A percentile compares a stretch with the other conserved stretches of the same genome.
Evolutionary conservation across 1,140 invertebrate species (phyloP).

Genomic region (Gryllus bimaculatus): DNA sequence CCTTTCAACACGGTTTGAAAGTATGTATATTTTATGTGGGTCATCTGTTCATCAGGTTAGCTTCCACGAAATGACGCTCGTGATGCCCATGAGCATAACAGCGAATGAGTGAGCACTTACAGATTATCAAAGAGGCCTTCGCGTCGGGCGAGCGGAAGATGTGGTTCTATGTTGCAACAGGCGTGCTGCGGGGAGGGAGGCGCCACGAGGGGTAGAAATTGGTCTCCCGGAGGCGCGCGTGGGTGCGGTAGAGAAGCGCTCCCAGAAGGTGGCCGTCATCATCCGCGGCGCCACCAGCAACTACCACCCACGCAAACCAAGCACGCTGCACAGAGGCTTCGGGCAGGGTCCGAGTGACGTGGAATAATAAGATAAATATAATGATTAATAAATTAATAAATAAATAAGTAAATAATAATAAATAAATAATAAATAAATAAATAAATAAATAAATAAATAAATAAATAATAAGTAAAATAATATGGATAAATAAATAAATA

Average conservation of each 20-base stretch:
- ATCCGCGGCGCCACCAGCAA: constrained; percentile 24
- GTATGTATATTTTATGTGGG: too few species aligned
- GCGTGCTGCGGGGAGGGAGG: constrained; percentile 29
- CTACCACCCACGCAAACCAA: constrained; percentile 21
- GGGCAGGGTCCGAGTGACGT: neutral
- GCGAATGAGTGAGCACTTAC: too few species aligned
- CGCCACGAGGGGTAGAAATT: constrained; percentile 27
- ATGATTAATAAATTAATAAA: too few species aligned
- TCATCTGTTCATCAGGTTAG: too few species aligned
- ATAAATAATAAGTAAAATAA: too few species aligned
- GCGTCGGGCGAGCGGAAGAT: constrained; percentile 20
- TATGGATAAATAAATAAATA: too few species aligned
- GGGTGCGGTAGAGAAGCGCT: constrained; percentile 27
- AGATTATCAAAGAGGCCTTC: neutral
- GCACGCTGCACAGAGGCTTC: neutral
- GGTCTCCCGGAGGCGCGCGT: constrained; percentile 28
- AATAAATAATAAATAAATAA: neutral
- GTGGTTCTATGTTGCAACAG: constrained; percentile 29
- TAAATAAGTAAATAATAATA: too few species aligned
- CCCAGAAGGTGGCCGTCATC: constrained; percentile 29
- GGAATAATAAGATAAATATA: neutral
- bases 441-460: too few species aligned
- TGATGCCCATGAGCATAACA: too few species aligned
- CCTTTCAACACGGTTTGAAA: too few species aligned
- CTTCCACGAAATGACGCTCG: too few species aligned